Percentiles rank a stretch among this genome's conserved stretches.
These are phyloP conservation scores for Cottus gobio DNA, from an alignment of 2,113 vertebrate species.

Conservation along the genomic window DNA sequence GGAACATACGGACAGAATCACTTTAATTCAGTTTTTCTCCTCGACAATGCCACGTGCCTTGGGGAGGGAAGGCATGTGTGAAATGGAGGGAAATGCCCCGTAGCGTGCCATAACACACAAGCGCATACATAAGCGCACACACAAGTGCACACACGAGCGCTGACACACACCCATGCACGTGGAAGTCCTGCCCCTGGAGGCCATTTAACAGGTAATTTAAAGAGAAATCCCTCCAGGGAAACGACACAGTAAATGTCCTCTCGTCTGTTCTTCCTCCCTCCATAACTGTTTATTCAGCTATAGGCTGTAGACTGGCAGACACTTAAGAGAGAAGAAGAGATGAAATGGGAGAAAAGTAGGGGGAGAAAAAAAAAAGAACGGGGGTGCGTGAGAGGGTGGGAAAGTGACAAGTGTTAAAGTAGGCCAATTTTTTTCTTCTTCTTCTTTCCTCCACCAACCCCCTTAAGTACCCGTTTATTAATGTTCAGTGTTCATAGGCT, in stretches of 20 bases:
- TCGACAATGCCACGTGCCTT: conserved; percentile 59
- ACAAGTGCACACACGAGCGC: conserved; percentile 30
- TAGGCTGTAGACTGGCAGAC: conserved; percentile 65
- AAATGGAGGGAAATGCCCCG: conserved; percentile 71
- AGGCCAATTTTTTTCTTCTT: conserved; percentile 41
- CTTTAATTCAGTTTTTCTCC: conserved; percentile 62
- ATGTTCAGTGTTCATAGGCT: conserved; percentile 68
- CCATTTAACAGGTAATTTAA: conserved; percentile 85
- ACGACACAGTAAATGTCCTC: conserved; percentile 71
- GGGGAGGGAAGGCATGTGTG: conserved; percentile 74
- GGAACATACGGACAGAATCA: conserved; percentile 75
- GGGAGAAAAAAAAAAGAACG: not conserved
- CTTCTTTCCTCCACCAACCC: conserved; percentile 46
- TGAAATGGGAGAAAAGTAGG: conserved; percentile 42
- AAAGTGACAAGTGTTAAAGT: conserved; percentile 73
- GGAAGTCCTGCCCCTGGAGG: conserved; percentile 72
- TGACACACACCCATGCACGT: conserved; percentile 29
- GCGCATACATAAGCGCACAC: conserved; percentile 31
- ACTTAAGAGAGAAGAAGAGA: conserved; percentile 37
- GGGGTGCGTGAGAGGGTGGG: conserved; percentile 20
- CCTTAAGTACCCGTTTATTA: conserved; percentile 72
- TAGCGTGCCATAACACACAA: conserved; percentile 55
- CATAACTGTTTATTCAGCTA: conserved; percentile 72
- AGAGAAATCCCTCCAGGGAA: conserved; percentile 75
- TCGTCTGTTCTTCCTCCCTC: conserved; percentile 62